Evolutionary conservation across 2,888 invertebrate species (phyloP).

Genomic region (Pseudococcus longispinus): DNA sequence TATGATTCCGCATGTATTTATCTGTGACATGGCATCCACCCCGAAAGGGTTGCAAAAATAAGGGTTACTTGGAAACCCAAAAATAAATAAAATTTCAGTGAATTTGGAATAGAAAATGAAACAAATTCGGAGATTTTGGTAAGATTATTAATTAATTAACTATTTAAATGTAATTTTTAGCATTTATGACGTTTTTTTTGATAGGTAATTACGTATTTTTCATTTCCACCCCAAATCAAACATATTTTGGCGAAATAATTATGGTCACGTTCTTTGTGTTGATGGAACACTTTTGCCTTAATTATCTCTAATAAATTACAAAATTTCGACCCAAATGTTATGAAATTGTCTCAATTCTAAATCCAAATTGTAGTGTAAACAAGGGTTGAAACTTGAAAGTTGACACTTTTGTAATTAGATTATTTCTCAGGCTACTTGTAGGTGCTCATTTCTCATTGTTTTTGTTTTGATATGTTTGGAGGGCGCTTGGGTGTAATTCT

Average conservation of each 20-base stretch:
- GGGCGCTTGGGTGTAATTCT: not conserved
- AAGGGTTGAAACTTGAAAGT: not conserved
- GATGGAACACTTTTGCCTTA: not conserved
- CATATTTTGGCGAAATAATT: not conserved
- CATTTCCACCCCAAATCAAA: not conserved
- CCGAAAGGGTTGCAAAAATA: slow-evolving; percentile 34
- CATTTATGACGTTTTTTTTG: not conserved
- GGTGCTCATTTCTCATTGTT: not conserved
- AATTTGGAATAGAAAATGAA: slow-evolving; percentile 27
- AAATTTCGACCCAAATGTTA: not conserved
- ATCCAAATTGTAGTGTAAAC: not conserved
- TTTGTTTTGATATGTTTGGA: not conserved
- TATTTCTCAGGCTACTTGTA: not conserved
- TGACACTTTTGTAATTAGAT: not conserved
- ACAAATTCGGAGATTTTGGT: slow-evolving; percentile 28
- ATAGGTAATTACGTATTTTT: not conserved
- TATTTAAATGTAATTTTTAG: not conserved
- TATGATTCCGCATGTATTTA: not conserved
- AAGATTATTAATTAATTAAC: slow-evolving; percentile 9
- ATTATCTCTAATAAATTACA: not conserved
- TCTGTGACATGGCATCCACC: slow-evolving; percentile 33
- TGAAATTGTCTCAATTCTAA: not conserved
- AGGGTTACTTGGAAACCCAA: slow-evolving; percentile 39
- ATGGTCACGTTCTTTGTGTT: not conserved
- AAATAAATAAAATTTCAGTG: slow-evolving; percentile 32